phyloP scores from a whole-genome alignment of 2,888 invertebrate genomes.

The Chironomus tentans region DNA sequence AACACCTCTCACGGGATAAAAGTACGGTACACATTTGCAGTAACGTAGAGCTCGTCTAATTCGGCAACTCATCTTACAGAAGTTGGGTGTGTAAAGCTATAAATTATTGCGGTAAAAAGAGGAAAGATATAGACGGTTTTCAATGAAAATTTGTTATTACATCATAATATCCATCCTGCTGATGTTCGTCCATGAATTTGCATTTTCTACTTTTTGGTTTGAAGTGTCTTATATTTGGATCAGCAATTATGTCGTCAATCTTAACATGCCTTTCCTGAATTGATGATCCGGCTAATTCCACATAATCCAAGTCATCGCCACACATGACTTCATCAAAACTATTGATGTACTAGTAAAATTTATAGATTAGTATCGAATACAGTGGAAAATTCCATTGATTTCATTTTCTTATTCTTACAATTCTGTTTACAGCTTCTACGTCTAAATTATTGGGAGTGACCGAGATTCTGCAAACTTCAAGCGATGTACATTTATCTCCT shows the following conservation, averaged over 20 bases:
- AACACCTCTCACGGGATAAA: conserved; percentile 33
- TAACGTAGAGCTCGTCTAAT: conserved; percentile 34
- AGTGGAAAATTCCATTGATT: background rate
- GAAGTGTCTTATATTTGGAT: background rate
- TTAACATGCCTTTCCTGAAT: background rate
- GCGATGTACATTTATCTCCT: background rate
- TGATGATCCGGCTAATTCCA: background rate
- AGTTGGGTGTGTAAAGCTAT: conserved; percentile 35
- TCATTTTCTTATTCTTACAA: too few relatives aligned
- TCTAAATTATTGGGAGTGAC: background rate
- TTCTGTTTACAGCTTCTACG: too few relatives aligned
- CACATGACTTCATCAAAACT: conserved; percentile 1
- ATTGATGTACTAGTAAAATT: background rate
- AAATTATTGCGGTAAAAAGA: background rate
- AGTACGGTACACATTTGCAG: conserved; percentile 38
- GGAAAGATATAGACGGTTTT: too few relatives aligned
- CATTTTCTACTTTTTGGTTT: conserved; percentile 35
- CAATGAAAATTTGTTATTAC: conserved; percentile 29
- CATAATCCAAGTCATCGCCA: conserved; percentile 9
- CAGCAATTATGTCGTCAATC: conserved; percentile 3
- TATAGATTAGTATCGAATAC: background rate
- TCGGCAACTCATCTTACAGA: conserved; percentile 38
- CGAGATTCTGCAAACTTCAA: background rate
- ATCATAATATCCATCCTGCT: conserved; percentile 31
- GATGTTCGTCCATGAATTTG: conserved; percentile 35